Conservation (phyloP, 2,113 vertebrate genomes). For the Cyanoderma ruficeps region DNA sequence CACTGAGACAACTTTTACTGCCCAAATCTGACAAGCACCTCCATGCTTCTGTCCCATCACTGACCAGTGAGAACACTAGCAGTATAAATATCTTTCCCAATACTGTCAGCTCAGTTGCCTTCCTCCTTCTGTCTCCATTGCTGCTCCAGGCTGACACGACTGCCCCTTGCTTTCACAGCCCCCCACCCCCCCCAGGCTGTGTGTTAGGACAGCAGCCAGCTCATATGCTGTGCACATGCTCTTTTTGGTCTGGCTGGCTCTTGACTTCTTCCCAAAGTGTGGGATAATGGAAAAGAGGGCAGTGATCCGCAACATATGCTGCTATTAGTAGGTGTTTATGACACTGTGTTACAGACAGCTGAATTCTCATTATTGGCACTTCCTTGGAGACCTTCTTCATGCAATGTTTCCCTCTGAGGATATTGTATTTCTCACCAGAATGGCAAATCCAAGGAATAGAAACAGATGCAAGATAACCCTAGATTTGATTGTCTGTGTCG, state of each 20-base stretch:
- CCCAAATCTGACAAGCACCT: not conserved
- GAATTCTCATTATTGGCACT: not conserved
- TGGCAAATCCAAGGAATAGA: not conserved
- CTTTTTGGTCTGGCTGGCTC: not conserved
- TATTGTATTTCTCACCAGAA: conserved; percentile 1
- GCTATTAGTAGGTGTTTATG: not conserved
- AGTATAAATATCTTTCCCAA: not conserved
- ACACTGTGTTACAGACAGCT: not conserved
- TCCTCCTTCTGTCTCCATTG: not conserved
- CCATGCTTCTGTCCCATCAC: not conserved
- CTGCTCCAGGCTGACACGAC: not conserved
- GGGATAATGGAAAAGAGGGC: not conserved
- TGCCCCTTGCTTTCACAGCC: not conserved
- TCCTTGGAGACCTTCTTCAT: conserved; percentile 10
- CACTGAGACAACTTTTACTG: not conserved
- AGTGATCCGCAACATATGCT: conserved; percentile 4
- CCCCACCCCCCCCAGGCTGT: not conserved
- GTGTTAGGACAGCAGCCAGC: not conserved
- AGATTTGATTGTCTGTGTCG: not conserved
- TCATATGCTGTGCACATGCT: not conserved
- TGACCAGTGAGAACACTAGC: not conserved
- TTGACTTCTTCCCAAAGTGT: not conserved
- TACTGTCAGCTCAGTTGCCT: fast-evolving
- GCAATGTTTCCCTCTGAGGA: not conserved
- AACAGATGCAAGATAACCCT: not conserved